A percentile compares a stretch with the other conserved stretches of the same genome.
phyloP scores from a whole-genome alignment of 92 coral and sea anemone species.

The Parazoanthus swiftii region DNA sequence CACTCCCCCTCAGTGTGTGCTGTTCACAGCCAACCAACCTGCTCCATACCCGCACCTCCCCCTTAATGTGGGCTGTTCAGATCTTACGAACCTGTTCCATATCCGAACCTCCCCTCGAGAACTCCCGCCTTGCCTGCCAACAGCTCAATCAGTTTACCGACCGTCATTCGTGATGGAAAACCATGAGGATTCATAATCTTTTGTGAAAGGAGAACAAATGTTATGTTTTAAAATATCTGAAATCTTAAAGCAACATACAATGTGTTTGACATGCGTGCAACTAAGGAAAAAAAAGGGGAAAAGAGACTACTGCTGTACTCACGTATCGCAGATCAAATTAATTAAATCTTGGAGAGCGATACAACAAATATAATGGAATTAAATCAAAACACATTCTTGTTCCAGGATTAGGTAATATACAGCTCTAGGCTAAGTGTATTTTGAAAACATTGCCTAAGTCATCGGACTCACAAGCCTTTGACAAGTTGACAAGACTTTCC shows the following conservation, averaged over 20 bases:
- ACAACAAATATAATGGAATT: too few relatives aligned
- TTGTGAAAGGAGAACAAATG: not conserved
- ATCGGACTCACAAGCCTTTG: too few relatives aligned
- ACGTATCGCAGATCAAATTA: too few relatives aligned
- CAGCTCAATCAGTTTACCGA: conserved; percentile 93
- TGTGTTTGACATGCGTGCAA: too few relatives aligned
- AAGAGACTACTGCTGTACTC: too few relatives aligned
- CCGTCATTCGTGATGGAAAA: conserved; percentile 99
- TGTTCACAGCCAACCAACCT: conserved; percentile 51
- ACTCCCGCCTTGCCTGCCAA: conserved; percentile 98
- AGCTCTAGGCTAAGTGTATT: too few relatives aligned
- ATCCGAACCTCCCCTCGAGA: conserved; percentile 84
- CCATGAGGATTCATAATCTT: conserved; percentile 99
- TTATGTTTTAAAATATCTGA: not conserved
- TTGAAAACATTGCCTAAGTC: too few relatives aligned
- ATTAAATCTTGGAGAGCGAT: too few relatives aligned
- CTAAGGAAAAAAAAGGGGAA: not conserved
- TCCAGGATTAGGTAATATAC: too few relatives aligned
- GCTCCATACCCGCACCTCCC: conserved; percentile 87
- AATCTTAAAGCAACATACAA: too few relatives aligned
- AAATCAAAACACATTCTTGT: too few relatives aligned
- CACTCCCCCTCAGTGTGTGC: conserved; percentile 15
- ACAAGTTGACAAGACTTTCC: too few relatives aligned
- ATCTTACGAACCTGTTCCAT: conserved; percentile 87
- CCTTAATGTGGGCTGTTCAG: not conserved